Conservation (phyloP, 2,113 vertebrate species). For the Dipodomys merriami region DNA sequence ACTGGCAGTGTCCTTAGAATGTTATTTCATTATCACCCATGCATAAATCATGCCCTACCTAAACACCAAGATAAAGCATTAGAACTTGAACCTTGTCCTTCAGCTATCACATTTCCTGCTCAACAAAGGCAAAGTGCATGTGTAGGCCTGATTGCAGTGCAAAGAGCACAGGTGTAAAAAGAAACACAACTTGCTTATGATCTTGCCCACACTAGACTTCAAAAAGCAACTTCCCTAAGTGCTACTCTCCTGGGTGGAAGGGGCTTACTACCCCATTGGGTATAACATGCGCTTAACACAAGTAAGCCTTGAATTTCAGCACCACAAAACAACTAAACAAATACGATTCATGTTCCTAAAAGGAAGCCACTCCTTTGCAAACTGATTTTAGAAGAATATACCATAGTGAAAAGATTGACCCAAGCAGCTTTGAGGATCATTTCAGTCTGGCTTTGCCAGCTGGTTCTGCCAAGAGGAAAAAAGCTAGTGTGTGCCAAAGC, state of each 20-base stretch:
- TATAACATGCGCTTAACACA: accelerated
- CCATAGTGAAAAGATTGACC: neutral
- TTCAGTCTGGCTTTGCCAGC: neutral
- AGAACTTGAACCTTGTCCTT: neutral
- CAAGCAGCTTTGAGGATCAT: neutral
- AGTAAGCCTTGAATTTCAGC: neutral
- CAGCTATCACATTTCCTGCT: neutral
- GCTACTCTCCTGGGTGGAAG: neutral
- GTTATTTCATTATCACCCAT: neutral
- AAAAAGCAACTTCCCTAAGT: neutral
- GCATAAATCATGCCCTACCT: neutral
- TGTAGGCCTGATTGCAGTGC: neutral
- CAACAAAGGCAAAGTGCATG: neutral
- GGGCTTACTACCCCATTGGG: too few species aligned
- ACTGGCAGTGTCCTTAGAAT: neutral
- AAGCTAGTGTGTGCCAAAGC: neutral
- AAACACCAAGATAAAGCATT: constrained; percentile 5
- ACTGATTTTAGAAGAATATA: neutral
- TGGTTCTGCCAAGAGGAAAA: neutral
- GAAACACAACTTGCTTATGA: neutral
- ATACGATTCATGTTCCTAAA: neutral
- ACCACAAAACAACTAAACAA: neutral
- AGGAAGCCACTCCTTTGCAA: neutral
- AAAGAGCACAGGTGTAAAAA: neutral
- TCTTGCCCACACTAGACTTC: neutral